phyloP scores from a whole-genome alignment of 2,888 invertebrate genomes.

The Pemphredon lugubris region DNA sequence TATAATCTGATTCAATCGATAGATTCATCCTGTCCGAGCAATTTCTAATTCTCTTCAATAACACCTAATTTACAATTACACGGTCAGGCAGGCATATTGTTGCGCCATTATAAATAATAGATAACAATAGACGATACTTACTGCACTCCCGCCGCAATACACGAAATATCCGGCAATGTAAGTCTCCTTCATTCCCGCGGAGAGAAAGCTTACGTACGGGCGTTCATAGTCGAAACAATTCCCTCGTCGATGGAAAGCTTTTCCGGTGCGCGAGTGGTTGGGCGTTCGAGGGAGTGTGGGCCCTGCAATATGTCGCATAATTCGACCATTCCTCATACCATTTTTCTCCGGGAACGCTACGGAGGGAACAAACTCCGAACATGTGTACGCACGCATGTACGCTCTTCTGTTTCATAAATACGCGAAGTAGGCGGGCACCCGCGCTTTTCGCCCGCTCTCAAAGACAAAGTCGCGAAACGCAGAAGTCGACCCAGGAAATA shows the following conservation, averaged over 20 bases:
- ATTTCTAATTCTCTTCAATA: too few relatives aligned
- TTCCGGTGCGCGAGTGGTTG: constrained; percentile 40
- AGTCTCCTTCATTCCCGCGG: not conserved
- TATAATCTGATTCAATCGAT: too few relatives aligned
- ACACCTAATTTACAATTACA: too few relatives aligned
- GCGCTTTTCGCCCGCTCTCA: constrained; percentile 31
- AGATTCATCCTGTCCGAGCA: too few relatives aligned
- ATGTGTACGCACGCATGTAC: constrained; percentile 56
- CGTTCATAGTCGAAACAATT: constrained; percentile 52
- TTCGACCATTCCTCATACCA: constrained; percentile 72
- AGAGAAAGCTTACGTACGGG: not conserved
- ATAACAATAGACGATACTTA: too few relatives aligned
- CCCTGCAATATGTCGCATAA: constrained; percentile 74
- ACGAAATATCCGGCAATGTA: constrained; percentile 3
- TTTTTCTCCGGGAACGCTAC: constrained; percentile 31
- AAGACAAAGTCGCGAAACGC: constrained; percentile 55
- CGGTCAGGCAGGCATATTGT: too few relatives aligned
- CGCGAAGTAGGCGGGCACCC: constrained; percentile 34
- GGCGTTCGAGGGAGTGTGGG: constrained; percentile 31
- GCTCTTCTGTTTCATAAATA: constrained; percentile 61
- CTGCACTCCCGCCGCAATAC: too few relatives aligned
- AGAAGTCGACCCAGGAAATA: constrained; percentile 59
- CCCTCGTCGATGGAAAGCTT: constrained; percentile 55
- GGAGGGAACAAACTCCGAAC: constrained; percentile 61
- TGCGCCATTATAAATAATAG: too few relatives aligned